These are phyloP conservation scores for Diploptera punctata DNA, from an alignment of 2,888 invertebrate species.

Conservation along the genomic window DNA sequence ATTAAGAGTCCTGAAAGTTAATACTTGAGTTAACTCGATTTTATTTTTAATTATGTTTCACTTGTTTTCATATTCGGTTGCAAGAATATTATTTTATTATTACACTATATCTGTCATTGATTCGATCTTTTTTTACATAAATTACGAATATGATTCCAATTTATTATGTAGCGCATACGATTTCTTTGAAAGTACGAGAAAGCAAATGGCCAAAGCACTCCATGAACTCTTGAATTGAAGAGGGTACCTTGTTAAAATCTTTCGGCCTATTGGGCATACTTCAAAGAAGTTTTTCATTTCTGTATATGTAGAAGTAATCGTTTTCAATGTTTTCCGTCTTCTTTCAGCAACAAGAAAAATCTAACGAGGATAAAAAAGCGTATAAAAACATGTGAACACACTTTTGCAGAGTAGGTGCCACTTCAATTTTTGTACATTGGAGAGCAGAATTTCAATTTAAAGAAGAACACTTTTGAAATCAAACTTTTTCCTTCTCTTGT, in stretches of 20 bases:
- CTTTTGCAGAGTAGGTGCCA: not conserved
- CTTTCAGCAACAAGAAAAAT: not conserved
- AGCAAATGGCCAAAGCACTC: slow-evolving; percentile 25
- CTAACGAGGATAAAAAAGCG: slow-evolving; percentile 5
- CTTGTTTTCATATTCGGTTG: too few species aligned
- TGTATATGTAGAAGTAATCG: not conserved
- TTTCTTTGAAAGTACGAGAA: too few species aligned
- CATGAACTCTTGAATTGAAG: slow-evolving; percentile 15
- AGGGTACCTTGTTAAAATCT: slow-evolving; percentile 34
- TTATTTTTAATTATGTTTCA: too few species aligned
- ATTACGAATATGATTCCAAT: too few species aligned
- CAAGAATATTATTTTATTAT: too few species aligned
- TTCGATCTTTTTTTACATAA: too few species aligned
- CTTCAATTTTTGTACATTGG: not conserved
- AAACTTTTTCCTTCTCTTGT: not conserved
- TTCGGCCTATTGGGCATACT: slow-evolving; percentile 30
- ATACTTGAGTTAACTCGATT: too few species aligned
- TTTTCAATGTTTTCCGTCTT: not conserved
- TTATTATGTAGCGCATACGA: too few species aligned
- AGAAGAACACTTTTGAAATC: not conserved
- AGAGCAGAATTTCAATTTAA: not conserved
- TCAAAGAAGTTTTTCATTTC: slow-evolving; percentile 8
- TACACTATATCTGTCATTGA: too few species aligned
- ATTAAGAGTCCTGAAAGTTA: too few species aligned
- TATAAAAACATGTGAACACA: not conserved